phyloP scores from a whole-genome alignment of 2,113 vertebrate species.

The Quiscalus mexicanus region DNA sequence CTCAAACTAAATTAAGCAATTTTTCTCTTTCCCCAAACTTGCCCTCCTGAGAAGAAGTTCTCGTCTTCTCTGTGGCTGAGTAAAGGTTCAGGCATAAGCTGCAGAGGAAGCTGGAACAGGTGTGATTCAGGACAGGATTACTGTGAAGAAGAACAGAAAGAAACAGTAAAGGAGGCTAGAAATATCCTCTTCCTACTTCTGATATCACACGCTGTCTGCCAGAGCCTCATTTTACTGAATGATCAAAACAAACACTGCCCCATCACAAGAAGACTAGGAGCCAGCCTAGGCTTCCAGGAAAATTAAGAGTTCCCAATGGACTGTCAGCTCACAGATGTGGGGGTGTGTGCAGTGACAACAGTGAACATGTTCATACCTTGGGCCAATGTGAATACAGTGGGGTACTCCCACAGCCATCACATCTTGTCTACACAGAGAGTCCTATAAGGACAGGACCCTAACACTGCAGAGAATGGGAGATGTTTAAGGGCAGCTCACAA shows the following conservation, averaged over 20 bases:
- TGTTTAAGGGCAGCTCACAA: not conserved
- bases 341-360: not conserved
- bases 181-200: not conserved
- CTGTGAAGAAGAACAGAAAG: constrained; percentile 73
- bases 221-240: not conserved
- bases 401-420: not conserved
- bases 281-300: not conserved
- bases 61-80: constrained; percentile 66
- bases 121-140: constrained; percentile 84
- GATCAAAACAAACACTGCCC: not conserved
- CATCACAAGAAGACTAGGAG: not conserved
- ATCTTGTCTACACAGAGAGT: not conserved
- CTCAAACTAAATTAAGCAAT: not conserved
- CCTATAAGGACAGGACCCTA: not conserved
- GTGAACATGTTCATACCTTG: not conserved
- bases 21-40: constrained; percentile 15
- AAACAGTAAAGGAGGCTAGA: not conserved
- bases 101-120: constrained; percentile 87
- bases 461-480: not conserved
- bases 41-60: constrained; percentile 74
- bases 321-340: not conserved
- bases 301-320: not conserved
- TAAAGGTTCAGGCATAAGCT: constrained; percentile 84
- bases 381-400: not conserved
- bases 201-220: not conserved